Evolutionary conservation across 2,797 vertebrate genomes (phyloP), one percentile per base, ranked within the genome.

Genomic region (Chloroceryle amazona): DNA sequence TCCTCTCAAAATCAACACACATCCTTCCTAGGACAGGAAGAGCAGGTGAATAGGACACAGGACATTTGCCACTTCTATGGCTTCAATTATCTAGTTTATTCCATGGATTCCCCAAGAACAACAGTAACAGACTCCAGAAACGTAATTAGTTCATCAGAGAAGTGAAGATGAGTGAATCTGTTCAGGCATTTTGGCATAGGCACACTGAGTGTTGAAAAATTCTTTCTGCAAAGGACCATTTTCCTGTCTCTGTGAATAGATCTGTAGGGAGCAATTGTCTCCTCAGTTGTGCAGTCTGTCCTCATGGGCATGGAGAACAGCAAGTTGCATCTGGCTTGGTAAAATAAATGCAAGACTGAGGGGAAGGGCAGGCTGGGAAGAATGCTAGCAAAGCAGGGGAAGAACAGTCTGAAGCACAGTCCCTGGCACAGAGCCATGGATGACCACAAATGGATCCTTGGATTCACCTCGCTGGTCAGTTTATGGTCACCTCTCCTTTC

Each of bases 21-120:
- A 98, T 97, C 97, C 97, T 98, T 98, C 97, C 97, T 97, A 86
- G 39, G 41, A 73, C 96, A 97, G 97, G 97, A 98, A 98, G 93
- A 97, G 82, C 96, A 98, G 97, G 98, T 98, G 98, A 98, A 97
- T 82, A 96, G 97, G 97, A 97, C 95, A 94, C 76, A 37, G 76
- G 80, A 96, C 76, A 68, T 88, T 97, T 96, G 94, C 80, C 85
- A 81, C 89, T 95, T 97, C 78, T 73, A 22, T 72, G 73, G 37
- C 91, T 95, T 97, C 93, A 92, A 29, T 97, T 96, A 89, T 49
- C 31, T 95, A 86, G 85, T 96, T 95, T 79, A 94, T 91, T 68
- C 85, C 22, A 52, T 57, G 68, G 31, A 84, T 89, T 96, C 89
- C 76, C 84, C 19, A 31, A 91, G 84, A 72, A 91, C 89, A 96